Conservation (phyloP, 2,113 vertebrate genomes). For the Siphamia tubifer region DNA sequence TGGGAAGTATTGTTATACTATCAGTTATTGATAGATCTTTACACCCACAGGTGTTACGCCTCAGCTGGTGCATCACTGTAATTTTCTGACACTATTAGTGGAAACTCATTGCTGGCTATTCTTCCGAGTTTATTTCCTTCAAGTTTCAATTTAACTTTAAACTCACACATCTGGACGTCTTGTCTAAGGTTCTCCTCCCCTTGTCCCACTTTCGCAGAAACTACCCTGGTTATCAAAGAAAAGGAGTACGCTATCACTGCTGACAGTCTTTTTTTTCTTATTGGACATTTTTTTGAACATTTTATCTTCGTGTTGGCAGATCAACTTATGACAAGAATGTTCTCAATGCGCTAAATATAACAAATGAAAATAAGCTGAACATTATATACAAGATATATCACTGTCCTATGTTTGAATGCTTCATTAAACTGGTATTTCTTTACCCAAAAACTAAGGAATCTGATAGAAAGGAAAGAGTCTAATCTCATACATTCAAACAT, state of each 20-base stretch:
- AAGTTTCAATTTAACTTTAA: slow-evolving; percentile 2
- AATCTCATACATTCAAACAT: background rate
- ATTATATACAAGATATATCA: background rate
- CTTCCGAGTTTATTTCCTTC: background rate
- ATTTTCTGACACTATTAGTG: background rate
- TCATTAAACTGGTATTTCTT: slow-evolving; percentile 19
- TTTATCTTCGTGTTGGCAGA: background rate
- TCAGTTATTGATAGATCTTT: too few species aligned
- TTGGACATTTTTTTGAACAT: background rate
- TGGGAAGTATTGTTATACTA: background rate
- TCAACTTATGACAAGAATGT: background rate
- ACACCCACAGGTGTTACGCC: too few species aligned
- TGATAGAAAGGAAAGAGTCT: background rate
- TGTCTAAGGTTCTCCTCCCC: slow-evolving; percentile 19
- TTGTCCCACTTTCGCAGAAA: slow-evolving; percentile 31
- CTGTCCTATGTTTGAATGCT: slow-evolving; percentile 32
- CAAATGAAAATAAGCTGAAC: background rate
- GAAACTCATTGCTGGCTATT: background rate
- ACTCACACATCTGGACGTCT: slow-evolving; percentile 22
- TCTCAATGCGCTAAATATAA: slow-evolving; percentile 21
- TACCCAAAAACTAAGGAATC: background rate
- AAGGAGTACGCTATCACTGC: slow-evolving; percentile 12
- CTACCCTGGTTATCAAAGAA: slow-evolving; percentile 20
- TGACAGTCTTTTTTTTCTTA: slow-evolving; percentile 18
- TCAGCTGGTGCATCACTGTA: background rate